Base-by-base conservation (phyloP, 2,797 vertebrate genomes). In the Allobates femoralis region DNA sequence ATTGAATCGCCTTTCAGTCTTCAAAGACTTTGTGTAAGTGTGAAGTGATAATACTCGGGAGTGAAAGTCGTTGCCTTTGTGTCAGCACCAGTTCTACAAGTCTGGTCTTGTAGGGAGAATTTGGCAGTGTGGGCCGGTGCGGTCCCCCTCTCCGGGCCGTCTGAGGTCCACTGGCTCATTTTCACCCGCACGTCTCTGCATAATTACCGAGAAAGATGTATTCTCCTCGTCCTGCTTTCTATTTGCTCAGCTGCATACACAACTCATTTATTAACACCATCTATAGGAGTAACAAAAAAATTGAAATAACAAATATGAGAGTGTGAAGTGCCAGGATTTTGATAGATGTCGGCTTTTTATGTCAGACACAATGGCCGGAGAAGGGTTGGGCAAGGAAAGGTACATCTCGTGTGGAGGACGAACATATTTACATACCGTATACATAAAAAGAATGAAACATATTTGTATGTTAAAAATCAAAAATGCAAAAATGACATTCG, bases 221-320 rank as follows among this genome's bases (percentile, higher is more conserved):
- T 85, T 67, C 53, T 75, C 30, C 53, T 2, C 74, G 86, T 80
- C 74, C 79, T 46, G 82, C 75, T 73, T 62, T 2, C 41, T 87
- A 69, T 87, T 87, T 87, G 82, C 86, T 81, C 86, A 87, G 86
- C 76, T 87, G 86, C 82, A 64, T 71, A 80, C 69, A 84, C 82
- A 87, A 60, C 41, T 53, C 76, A 58, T 79, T 83, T 73, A 87
- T 87, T 86, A 86, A 82, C 85, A 78, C 62, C 85, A 41, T 5
- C 12, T 32, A 67, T 37, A 50, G 69, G 19, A 64, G 32, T 30
- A 60, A 74, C 32, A 50, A 81, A 73, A 74, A 81, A 75, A 75
- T 21, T 67, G 71, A 81, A 62, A 82, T 86, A 64, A 87, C 77
- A 81, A 21, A 62, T 81, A 75, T 30, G 82, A 73, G 83, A 56